Evolutionary conservation across 64 coral and sea anemone species (phyloP).

Genomic region (Pocillopora damicornis): DNA sequence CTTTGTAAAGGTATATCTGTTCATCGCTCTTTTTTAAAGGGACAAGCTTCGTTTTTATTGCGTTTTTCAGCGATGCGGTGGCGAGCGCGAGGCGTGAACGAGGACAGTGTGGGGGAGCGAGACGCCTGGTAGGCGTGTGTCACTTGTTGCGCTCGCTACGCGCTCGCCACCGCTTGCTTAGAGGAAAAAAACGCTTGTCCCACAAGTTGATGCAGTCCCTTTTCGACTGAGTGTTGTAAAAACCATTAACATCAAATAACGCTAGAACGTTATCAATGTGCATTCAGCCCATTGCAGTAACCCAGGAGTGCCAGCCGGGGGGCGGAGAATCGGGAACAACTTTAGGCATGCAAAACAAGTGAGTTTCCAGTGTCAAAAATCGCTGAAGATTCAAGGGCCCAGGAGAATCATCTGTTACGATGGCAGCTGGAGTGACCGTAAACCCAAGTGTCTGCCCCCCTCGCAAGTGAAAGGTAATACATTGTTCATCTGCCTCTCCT

Average conservation of each 20-base stretch:
- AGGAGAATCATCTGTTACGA: constrained; percentile 12
- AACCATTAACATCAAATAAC: not conserved
- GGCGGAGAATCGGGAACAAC: constrained; percentile 12
- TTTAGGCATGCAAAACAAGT: constrained; percentile 34
- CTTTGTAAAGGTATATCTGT: constrained; percentile 5
- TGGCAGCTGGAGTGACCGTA: constrained; percentile 4
- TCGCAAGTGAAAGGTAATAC: constrained; percentile 20
- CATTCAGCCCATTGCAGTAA: constrained; percentile 19
- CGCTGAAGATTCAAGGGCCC: constrained; percentile 20
- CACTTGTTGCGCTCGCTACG: too few species aligned
- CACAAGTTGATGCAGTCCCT: too few species aligned
- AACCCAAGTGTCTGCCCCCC: constrained; percentile 20
- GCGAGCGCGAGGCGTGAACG: too few species aligned
- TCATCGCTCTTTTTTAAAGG: not conserved
- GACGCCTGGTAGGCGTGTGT: too few species aligned
- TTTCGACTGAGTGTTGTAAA: too few species aligned
- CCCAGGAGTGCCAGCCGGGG: constrained; percentile 41
- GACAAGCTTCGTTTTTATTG: not conserved
- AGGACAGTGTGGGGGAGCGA: too few species aligned
- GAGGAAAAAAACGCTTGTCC: too few species aligned
- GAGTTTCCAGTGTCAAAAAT: not conserved
- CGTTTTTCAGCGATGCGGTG: too few species aligned
- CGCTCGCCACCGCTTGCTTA: too few species aligned
- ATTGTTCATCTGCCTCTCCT: not conserved
- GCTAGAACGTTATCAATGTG: not conserved